Conservation (phyloP, 2,797 vertebrate species). For the Chiroxiphia lanceolata region DNA sequence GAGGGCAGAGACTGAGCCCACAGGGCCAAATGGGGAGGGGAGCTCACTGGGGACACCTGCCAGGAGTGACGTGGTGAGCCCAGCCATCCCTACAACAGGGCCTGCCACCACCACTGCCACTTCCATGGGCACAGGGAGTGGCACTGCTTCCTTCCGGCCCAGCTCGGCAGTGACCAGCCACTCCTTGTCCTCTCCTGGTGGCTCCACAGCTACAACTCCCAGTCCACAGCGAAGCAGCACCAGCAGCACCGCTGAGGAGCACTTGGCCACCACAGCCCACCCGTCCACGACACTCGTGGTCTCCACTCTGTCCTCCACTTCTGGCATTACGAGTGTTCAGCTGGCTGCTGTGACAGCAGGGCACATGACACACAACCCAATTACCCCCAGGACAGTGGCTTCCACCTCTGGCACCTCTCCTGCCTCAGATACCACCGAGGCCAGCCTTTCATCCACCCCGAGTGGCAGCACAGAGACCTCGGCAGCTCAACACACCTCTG, state of each 20-base stretch:
- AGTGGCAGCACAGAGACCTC: fast-evolving
- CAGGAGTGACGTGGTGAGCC: fast-evolving
- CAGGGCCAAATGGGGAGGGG: fast-evolving
- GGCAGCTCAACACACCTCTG: fast-evolving
- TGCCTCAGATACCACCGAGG: fast-evolving
- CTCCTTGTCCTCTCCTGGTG: not conserved
- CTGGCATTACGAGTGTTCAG: fast-evolving
- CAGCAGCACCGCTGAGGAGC: fast-evolving
- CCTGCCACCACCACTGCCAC: fast-evolving
- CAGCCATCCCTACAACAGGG: fast-evolving
- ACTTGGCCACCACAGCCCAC: fast-evolving
- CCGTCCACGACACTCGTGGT: fast-evolving
- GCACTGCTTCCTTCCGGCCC: fast-evolving
- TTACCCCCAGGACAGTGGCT: not conserved
- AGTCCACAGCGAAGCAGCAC: not conserved
- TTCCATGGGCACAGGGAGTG: fast-evolving
- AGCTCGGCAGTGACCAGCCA: fast-evolving
- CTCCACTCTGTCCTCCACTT: not conserved
- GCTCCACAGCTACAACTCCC: not conserved
- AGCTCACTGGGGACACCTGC: fast-evolving
- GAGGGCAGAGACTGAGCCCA: fast-evolving
- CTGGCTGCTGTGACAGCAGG: fast-evolving
- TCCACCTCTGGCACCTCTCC: not conserved
- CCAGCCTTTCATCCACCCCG: fast-evolving
- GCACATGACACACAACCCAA: fast-evolving